A percentile compares a stretch with the other conserved stretches of the same genome.
Evolutionary conservation across 2,888 invertebrate species (phyloP).

Genomic region (Lasioglossum villosulum): DNA sequence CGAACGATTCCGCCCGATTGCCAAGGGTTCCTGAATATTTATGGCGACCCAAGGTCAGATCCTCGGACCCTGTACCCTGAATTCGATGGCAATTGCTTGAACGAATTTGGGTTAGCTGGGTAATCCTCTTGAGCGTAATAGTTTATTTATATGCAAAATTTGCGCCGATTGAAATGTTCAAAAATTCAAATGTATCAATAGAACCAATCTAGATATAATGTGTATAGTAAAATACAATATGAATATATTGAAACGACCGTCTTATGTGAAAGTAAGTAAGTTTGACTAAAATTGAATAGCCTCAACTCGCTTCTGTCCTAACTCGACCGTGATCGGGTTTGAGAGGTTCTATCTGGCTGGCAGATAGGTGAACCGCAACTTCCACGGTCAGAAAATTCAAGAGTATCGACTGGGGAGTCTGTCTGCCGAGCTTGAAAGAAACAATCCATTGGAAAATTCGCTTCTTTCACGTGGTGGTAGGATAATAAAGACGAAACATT

Average conservation of each 20-base stretch:
- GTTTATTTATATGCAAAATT: neutral
- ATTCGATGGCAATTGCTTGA: conserved; percentile 25
- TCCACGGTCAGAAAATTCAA: neutral
- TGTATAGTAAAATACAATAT: too few relatives aligned
- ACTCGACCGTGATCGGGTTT: neutral
- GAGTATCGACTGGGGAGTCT: neutral
- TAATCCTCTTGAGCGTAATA: neutral
- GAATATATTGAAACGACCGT: too few relatives aligned
- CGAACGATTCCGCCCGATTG: conserved; percentile 42
- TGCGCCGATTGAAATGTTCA: neutral
- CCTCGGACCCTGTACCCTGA: conserved; percentile 39
- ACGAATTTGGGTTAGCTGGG: conserved; percentile 39
- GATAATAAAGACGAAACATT: conserved; percentile 44
- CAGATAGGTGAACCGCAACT: neutral
- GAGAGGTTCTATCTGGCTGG: neutral
- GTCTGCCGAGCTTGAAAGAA: neutral
- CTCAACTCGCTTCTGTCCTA: neutral
- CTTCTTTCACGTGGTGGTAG: neutral
- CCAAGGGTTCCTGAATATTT: conserved; percentile 47
- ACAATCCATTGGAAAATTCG: conserved; percentile 8
- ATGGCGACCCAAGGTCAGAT: conserved; percentile 45
- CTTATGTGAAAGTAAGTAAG: too few relatives aligned
- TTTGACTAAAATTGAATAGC: too few relatives aligned
- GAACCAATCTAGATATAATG: too few relatives aligned
- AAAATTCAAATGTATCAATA: too few relatives aligned